phyloP scores from a whole-genome alignment of 92 coral and sea anemone species.

The Diadumene lineata region DNA sequence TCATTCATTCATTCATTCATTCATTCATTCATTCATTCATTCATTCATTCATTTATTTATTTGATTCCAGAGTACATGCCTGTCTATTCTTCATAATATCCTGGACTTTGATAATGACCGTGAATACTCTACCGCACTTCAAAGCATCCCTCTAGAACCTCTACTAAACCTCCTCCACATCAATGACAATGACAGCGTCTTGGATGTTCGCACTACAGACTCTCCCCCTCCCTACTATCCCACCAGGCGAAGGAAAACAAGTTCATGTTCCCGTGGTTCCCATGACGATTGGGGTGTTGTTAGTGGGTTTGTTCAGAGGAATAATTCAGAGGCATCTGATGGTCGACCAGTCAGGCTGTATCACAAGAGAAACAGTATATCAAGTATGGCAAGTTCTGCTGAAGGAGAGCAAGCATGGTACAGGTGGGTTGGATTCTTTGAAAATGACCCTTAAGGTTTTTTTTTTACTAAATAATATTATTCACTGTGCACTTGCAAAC shows the following conservation, averaged over 20 bases:
- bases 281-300: constrained; percentile 68
- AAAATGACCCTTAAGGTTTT: no score
- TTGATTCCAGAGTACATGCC: constrained; percentile 73
- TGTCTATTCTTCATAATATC: constrained; percentile 86
- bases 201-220: constrained; percentile 71
- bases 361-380: constrained; percentile 73
- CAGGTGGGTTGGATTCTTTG: constrained; percentile 69
- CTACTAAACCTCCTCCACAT: constrained; percentile 79
- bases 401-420: constrained; percentile 72
- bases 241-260: constrained; percentile 59
- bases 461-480: no score
- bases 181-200: constrained; percentile 81
- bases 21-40: no score
- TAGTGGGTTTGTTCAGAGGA: constrained; percentile 54
- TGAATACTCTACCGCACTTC: constrained; percentile 87
- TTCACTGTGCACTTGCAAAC: no score
- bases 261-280: constrained; percentile 77
- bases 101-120: constrained; percentile 92
- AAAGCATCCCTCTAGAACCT: constrained; percentile 88
- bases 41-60: neutral
- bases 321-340: constrained; percentile 83
- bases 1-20: no score
- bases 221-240: constrained; percentile 69
- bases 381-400: constrained; percentile 81
- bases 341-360: constrained; percentile 48